These are phyloP conservation scores for Adoxophyes honmai DNA, from an alignment of 1,140 invertebrate genomes.

Conservation along the genomic window DNA sequence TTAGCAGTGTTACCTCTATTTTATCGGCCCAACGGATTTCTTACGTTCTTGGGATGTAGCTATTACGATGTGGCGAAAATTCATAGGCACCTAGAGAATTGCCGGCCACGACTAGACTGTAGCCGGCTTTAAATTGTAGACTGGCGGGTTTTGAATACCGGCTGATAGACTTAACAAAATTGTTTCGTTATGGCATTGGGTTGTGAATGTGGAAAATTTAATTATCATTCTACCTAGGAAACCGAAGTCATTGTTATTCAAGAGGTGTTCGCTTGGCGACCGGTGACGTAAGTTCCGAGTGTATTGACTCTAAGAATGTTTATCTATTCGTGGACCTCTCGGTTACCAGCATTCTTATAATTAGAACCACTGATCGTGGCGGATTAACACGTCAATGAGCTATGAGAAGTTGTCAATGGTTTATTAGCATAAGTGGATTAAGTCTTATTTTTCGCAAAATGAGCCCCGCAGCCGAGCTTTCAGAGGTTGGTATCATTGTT, in stretches of 20 bases:
- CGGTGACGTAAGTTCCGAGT: conserved; percentile 58
- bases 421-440: too few species aligned
- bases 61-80: conserved; percentile 37
- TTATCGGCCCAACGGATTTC: conserved; percentile 26
- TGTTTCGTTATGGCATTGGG: conserved; percentile 43
- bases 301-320: conserved; percentile 50
- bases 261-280: conserved; percentile 52
- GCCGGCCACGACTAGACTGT: conserved; percentile 12
- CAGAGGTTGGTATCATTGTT: too few species aligned
- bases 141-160: neutral
- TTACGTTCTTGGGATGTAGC: conserved; percentile 19
- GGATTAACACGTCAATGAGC: neutral
- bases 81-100: conserved; percentile 42
- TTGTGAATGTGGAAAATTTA: conserved; percentile 67
- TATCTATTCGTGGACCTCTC: conserved; percentile 24
- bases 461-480: too few species aligned
- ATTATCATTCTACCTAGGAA: conserved; percentile 55
- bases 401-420: too few species aligned
- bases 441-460: too few species aligned
- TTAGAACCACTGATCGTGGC: neutral
- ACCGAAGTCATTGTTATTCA: conserved; percentile 64
- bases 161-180: conserved; percentile 42
- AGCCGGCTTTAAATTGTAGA: conserved; percentile 1
- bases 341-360: neutral
- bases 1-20: conserved; percentile 10